Base-by-base conservation (phyloP, 2,888 invertebrate genomes). In the Encarsia formosa region DNA sequence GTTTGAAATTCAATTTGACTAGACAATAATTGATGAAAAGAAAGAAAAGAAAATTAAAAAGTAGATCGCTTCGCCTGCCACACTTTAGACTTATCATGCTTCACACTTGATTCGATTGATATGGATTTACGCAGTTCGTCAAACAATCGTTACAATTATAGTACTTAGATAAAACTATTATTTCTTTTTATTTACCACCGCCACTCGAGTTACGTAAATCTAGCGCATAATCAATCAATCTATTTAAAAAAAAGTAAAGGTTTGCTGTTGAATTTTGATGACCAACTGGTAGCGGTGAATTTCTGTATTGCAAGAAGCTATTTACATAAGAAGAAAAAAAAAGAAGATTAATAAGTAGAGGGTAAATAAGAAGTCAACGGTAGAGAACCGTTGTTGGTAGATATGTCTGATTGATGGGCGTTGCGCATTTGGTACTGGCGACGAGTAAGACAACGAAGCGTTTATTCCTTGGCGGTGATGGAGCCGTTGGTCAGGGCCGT, bases 401-500 rank as follows among this genome's bases (percentile, higher is more conserved):
- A 4, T 15, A n/a, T 13, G 11, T 4, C 15, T 15, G 5, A 5
- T 32, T 15, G 34, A 15, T n/a, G n/a, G n/a, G n/a, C n/a, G n/a
- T n/a, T n/a, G n/a, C n/a, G n/a, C n/a, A n/a, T n/a, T n/a, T n/a
- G n/a, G n/a, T n/a, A n/a, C n/a, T n/a, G n/a, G n/a, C n/a, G n/a
- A n/a, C n/a, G n/a, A n/a, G n/a, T n/a, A 26, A 26, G 29, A 13
- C 29, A 29, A 29, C 8, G 29, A 29, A 9, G 8, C 29, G 32
- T 40, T 70, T 29, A 71, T 65, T 71, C 71, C 61, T 69, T 70
- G 58, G 69, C 68, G 57, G 71, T 63, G 61, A 71, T 62, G 52
- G 71, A 68, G 57, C 71, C 71, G 62, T 71, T 71, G 64, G 68
- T 70, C 64, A 71, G 61, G 49, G 68, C 61, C 63, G 58, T 52